Evolutionary conservation across 1,140 invertebrate genomes (phyloP), one percentile per base, ranked within the genome.

Genomic region (Ceratina japonica): DNA sequence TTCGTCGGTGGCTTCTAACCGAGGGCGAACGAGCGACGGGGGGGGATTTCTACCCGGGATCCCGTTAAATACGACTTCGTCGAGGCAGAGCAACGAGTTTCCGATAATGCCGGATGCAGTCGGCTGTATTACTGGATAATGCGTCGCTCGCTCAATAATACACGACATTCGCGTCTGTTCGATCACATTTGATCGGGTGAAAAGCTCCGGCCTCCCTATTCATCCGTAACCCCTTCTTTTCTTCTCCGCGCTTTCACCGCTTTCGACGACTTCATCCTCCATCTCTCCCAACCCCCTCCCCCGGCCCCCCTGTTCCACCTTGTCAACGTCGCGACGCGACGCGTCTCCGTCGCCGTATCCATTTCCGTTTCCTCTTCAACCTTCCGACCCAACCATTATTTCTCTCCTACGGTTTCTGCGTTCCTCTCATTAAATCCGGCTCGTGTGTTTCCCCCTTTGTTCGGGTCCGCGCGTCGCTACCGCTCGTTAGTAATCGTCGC

Each of bases 41-140:
- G 54, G 62, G 79, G 37, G 73, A 81, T 63, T 77, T 71, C 68
- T 85, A n/a, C 87, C 87, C 37, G 62, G 64, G 81, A 81, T 80
- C 75, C 81, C 79, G 87, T 88, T 87, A 87, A 88, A 89, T 86
- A 89, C 81, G 81, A 76, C 81, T 68, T 82, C 86, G 75, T 78
- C 81, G 81, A 87, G 82, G 81, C 78, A 80, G 83, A 84, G 86
- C 85, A 88, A 90, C 88, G 87, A 89, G 87, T 89, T 89, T 89
- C 88, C 89, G 88, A 90, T 90, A 89, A 90, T 87, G 85, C 84
- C 86, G 84, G 88, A 89, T 86, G 86, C 88, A 87, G 79, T 82
- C 84, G 86, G 85, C 81, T 88, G 88, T 88, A 89, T 89, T 90
- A 87, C 82, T 82, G 89, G 88, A 89, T 89, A 90, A 89, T 88